phyloP scores from a whole-genome alignment of 1,140 invertebrate species.

The Microplitis demolitor region DNA sequence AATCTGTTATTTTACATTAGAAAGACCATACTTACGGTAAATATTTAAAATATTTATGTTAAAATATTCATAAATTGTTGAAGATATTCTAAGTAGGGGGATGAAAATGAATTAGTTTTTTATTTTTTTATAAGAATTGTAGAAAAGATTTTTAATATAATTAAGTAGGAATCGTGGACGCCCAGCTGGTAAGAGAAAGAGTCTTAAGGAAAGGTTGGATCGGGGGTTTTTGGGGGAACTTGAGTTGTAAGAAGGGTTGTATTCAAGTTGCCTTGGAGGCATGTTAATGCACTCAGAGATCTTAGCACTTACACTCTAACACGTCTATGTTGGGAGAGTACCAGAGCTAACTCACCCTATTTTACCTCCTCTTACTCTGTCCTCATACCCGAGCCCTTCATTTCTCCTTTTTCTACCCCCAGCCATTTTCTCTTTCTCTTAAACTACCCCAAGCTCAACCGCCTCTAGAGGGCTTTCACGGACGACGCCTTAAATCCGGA shows the following conservation, averaged over 20 bases:
- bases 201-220: not conserved
- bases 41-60: too few relatives aligned
- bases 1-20: not conserved
- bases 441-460: constrained; percentile 48
- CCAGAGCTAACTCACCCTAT: constrained; percentile 25
- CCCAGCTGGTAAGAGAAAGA: constrained; percentile 13
- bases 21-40: too few relatives aligned
- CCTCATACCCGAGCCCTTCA: constrained; percentile 42
- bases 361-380: not conserved
- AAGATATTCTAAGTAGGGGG: too few relatives aligned
- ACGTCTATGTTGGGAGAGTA: constrained; percentile 41
- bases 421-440: constrained; percentile 58
- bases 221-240: constrained; percentile 41
- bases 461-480: constrained; percentile 54
- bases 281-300: constrained; percentile 63
- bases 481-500: constrained; percentile 60
- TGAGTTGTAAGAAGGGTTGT: constrained; percentile 63
- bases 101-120: too few relatives aligned
- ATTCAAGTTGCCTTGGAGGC: constrained; percentile 58
- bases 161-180: constrained; percentile 58
- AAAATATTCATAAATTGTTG: too few relatives aligned
- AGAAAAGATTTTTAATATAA: constrained; percentile 64
- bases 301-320: constrained; percentile 64
- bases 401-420: constrained; percentile 59
- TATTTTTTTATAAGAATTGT: constrained; percentile 17